Conservation (phyloP, 2,888 invertebrate species). For the Prenolepis imparis region DNA sequence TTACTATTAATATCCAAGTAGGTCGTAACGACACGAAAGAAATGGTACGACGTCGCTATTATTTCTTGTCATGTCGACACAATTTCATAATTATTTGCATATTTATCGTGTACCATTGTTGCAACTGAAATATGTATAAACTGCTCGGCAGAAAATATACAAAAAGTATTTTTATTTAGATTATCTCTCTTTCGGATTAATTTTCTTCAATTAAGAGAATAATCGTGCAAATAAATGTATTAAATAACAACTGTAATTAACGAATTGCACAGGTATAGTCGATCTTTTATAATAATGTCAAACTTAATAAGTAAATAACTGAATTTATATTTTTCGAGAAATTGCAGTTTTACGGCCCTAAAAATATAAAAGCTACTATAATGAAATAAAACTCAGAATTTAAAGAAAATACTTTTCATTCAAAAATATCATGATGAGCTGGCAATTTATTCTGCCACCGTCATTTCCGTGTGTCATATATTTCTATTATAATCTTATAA, state of each 20-base stretch:
- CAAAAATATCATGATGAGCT: not conserved
- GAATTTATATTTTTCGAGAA: not conserved
- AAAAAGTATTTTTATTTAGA: not conserved
- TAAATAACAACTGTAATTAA: not conserved
- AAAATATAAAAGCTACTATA: not conserved
- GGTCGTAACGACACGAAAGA: not conserved
- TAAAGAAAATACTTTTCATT: constrained; percentile 1
- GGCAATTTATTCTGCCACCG: not conserved
- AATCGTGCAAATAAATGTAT: not conserved
- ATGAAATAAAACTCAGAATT: not conserved
- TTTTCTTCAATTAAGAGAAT: not conserved
- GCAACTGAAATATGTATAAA: not conserved
- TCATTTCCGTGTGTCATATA: not conserved
- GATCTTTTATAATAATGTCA: not conserved
- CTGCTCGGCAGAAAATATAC: not conserved
- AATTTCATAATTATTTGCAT: constrained; percentile 12
- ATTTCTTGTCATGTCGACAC: not conserved
- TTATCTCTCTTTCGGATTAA: not conserved
- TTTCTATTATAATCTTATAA: not conserved
- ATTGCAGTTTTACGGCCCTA: not conserved
- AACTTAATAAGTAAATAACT: not conserved
- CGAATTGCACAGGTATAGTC: not conserved
- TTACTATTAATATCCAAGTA: constrained; percentile 43
- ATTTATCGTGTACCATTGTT: not conserved
- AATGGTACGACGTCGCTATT: not conserved